Evolutionary conservation across 1,140 invertebrate species (phyloP).

Genomic region (Babylonia areolata): DNA sequence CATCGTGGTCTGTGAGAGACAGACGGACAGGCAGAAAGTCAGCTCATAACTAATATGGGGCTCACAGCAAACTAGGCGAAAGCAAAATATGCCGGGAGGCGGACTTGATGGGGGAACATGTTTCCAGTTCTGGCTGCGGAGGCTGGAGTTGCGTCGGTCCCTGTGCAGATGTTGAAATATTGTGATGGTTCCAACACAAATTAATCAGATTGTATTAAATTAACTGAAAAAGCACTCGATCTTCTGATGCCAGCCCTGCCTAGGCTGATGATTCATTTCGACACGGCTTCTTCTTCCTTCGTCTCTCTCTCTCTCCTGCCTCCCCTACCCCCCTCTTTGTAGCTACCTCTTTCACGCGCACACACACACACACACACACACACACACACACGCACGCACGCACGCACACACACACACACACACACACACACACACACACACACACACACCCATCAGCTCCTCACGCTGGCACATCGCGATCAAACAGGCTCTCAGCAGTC

Average conservation of each 20-base stretch:
- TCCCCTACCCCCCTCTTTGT: no score
- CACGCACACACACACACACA: conserved; percentile 10
- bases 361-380: conserved; percentile 11
- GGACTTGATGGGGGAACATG: not conserved
- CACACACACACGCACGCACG: not conserved
- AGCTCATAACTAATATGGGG: no score
- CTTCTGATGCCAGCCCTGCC: not conserved
- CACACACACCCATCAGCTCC: not conserved
- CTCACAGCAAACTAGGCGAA: not conserved
- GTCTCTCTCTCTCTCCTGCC: not conserved
- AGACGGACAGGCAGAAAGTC: no score
- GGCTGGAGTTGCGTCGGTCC: not conserved
- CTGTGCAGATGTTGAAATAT: not conserved
- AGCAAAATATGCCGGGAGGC: not conserved
- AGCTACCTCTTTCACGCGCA: not conserved
- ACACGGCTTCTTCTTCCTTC: not conserved
- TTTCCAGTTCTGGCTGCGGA: not conserved
- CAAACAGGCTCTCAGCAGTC: no score
- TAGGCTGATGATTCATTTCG: not conserved
- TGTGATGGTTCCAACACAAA: not conserved
- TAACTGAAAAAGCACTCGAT: not conserved
- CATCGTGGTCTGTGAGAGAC: no score
- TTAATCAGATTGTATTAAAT: not conserved
- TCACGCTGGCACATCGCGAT: not conserved
- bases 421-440: not conserved